A percentile compares a stretch with the other conserved stretches of the same genome.
Conservation (phyloP, 37 sponge, comb jelly and placozoan genomes). For the Oopsacas minuta region DNA sequence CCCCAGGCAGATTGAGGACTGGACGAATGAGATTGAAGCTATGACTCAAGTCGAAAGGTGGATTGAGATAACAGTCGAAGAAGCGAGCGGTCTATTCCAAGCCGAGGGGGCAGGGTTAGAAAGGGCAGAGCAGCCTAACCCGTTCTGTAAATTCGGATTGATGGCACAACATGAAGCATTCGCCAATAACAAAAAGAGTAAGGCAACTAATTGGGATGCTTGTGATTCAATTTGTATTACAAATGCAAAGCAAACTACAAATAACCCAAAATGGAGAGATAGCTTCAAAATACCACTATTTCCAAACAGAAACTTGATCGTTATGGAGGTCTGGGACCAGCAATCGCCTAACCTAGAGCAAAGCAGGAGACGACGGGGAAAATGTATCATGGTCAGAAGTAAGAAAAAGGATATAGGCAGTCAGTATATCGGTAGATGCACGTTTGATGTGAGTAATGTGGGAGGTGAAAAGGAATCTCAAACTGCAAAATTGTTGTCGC, state of each 20-base stretch:
- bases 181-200: not conserved
- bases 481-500: not conserved
- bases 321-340: not conserved
- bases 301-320: not conserved
- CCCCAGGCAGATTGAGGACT: not conserved
- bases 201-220: conserved; percentile 7
- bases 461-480: not conserved
- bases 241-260: conserved; percentile 1
- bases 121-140: not conserved
- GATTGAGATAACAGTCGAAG: not conserved
- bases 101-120: not conserved
- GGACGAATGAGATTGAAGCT: not conserved
- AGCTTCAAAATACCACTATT: not conserved
- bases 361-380: not conserved
- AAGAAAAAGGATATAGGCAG: not conserved
- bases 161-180: not conserved
- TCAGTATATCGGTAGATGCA: not conserved
- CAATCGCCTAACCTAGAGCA: not conserved
- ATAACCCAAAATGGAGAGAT: conserved; percentile 10
- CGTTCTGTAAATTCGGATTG: not conserved
- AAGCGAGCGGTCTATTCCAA: not conserved
- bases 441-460: not conserved
- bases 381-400: not conserved
- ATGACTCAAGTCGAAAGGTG: not conserved
- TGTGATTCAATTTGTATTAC: conserved; percentile 12